Evolutionary conservation across 1,140 invertebrate genomes (phyloP).

Genomic region (Hestina assimilis): DNA sequence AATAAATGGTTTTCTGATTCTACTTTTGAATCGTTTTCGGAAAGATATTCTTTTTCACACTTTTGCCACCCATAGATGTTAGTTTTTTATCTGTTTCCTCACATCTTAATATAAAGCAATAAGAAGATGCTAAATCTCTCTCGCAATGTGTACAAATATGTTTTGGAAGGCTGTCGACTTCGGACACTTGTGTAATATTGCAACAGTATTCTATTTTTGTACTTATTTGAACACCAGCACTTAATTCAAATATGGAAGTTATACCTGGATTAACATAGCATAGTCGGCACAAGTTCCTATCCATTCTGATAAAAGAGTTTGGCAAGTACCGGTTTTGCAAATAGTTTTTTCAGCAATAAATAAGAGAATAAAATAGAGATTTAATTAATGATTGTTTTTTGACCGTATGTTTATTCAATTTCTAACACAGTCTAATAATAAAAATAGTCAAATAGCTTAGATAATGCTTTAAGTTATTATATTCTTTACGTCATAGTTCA

Average conservation of each 20-base stretch:
- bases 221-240: slow-evolving; percentile 31
- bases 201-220: slow-evolving; percentile 60
- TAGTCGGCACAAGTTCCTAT: slow-evolving; percentile 46
- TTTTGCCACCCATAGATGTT: slow-evolving; percentile 20
- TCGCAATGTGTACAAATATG: slow-evolving; percentile 48
- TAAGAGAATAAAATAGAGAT: too few species aligned
- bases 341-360: too few species aligned
- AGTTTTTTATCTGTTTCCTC: slow-evolving; percentile 54
- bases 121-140: slow-evolving; percentile 39
- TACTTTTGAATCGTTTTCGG: slow-evolving; percentile 23
- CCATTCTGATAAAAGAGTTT: slow-evolving; percentile 36
- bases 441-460: too few species aligned
- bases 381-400: too few species aligned
- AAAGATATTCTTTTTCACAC: slow-evolving; percentile 2
- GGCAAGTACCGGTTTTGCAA: too few species aligned
- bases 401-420: too few species aligned
- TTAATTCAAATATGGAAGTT: slow-evolving; percentile 39
- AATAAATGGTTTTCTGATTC: slow-evolving; percentile 25
- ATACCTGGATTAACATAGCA: slow-evolving; percentile 50
- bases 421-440: too few species aligned
- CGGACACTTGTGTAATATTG: slow-evolving; percentile 39
- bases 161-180: slow-evolving; percentile 46
- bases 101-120: slow-evolving; percentile 56
- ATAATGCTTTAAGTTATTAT: too few species aligned
- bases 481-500: too few species aligned